A percentile compares a stretch with the other conserved stretches of the same genome.
Conservation (phyloP, 2,888 invertebrate species). For the Syrphus vitripennis region DNA sequence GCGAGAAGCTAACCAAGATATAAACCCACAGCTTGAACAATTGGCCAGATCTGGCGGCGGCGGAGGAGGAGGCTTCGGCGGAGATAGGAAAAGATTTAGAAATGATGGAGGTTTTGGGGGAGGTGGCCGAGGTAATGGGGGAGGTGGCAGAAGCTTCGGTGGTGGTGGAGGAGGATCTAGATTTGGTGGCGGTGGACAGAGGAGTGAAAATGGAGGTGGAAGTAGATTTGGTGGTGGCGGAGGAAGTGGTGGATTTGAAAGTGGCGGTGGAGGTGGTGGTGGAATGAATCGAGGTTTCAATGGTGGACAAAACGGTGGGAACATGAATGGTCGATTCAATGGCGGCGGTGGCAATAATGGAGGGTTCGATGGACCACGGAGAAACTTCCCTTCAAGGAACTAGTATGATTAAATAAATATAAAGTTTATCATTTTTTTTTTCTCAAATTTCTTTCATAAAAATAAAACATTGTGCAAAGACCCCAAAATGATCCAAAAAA, state of each 20-base stretch:
- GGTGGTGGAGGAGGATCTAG: constrained; percentile 59
- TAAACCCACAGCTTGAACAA: constrained; percentile 92
- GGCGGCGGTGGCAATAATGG: constrained; percentile 58
- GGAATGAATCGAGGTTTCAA: constrained; percentile 58
- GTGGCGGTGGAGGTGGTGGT: constrained; percentile 51
- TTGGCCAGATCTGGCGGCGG: constrained; percentile 85
- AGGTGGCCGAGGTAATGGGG: constrained; percentile 82
- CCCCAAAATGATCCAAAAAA: constrained; percentile 22
- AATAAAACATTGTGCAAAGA: not conserved
- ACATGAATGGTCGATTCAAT: constrained; percentile 61
- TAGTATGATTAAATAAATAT: constrained; percentile 51
- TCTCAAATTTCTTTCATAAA: not conserved
- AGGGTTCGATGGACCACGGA: constrained; percentile 72
- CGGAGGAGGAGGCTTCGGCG: constrained; percentile 71
- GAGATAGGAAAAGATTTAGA: constrained; percentile 62
- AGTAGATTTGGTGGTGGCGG: constrained; percentile 67
- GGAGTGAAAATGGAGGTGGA: constrained; percentile 72
- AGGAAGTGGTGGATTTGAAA: constrained; percentile 65
- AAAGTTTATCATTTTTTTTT: constrained; percentile 31
- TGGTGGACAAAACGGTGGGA: constrained; percentile 34
- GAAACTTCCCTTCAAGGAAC: constrained; percentile 66
- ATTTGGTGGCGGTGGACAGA: constrained; percentile 72
- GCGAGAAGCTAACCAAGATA: constrained; percentile 93
- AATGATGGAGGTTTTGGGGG: constrained; percentile 76
- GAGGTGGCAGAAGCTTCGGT: constrained; percentile 67